phyloP scores from a whole-genome alignment of 2,113 vertebrate species.

The Syngnathus typhle region DNA sequence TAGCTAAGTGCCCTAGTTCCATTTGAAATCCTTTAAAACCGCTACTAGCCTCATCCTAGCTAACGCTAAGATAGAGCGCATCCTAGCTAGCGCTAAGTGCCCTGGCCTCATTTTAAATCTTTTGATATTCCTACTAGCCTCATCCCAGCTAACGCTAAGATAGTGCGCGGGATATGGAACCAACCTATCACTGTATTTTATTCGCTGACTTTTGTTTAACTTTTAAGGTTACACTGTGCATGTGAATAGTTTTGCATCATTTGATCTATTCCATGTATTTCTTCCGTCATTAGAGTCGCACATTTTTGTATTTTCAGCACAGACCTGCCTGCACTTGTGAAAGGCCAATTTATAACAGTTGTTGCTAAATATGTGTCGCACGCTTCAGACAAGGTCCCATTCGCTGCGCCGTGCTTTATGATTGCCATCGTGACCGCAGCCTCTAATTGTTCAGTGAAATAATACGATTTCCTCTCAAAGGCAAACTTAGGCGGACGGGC shows the following conservation, averaged over 20 bases:
- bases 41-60: too few relatives aligned
- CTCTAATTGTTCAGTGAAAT: constrained; percentile 39
- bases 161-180: too few relatives aligned
- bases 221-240: not conserved
- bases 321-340: constrained; percentile 19
- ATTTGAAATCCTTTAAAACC: too few relatives aligned
- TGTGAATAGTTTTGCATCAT: not conserved
- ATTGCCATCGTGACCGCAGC: constrained; percentile 28
- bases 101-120: too few relatives aligned
- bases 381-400: constrained; percentile 21
- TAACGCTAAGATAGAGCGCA: too few relatives aligned
- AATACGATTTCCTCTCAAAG: constrained; percentile 36
- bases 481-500: constrained; percentile 8
- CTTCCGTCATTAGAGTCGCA: not conserved
- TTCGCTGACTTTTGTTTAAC: not conserved
- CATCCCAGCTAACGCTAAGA: too few relatives aligned
- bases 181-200: not conserved
- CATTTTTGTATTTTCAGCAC: constrained; percentile 4
- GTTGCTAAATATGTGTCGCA: constrained; percentile 15
- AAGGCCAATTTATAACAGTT: constrained; percentile 35
- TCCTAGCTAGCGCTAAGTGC: too few relatives aligned
- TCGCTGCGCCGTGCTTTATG: constrained; percentile 17
- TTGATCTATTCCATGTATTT: not conserved
- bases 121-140: too few relatives aligned
- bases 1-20: too few relatives aligned